Base-by-base conservation (phyloP, 2,888 invertebrate genomes). In the Rhamnusium bicolor region DNA sequence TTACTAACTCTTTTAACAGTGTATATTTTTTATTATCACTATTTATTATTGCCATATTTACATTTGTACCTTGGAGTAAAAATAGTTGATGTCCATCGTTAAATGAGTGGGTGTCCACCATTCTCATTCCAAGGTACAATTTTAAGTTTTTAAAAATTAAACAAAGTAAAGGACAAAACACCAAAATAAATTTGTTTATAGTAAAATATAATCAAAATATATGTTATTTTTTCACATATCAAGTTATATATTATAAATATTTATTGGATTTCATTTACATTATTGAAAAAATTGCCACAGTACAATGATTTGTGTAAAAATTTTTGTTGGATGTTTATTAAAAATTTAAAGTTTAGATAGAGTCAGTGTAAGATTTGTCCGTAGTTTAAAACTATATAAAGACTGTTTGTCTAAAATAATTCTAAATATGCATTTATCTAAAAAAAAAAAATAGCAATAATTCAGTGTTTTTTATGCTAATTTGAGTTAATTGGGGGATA, bases 401-500 rank as follows among this genome's bases (percentile, higher is more conserved):
- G 83, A 84, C 84, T 84, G 83, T 84, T 75, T 78, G 81, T 84
- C 82, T 84, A 80, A 82, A 77, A 81, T 81, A 81, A 84, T 84
- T 84, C 83, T 83, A 84, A 85, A 83, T 79, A 67, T 78, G 78
- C 72, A 79, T 71, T 74, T 75, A 77, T 71, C 75, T 75, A 51
- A 78, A 81, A 82, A 79, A n/a, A n/a, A 76, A 81, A 79, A 80
- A 86, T 86, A 86, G 86, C 86, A 86, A 86, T 86, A 86, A 86
- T 83, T 85, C 81, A 83, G 83, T 85, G 85, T 85, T 82, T 81
- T 80, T 77, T n/a, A 47, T 56, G 58, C 70, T 73, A 63, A 63
- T 51, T 63, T 65, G 16, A 53, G 51, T 53, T 63, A 46, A 24
- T 10, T 14, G 65, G 21, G 53, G 32, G 53, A 53, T 65, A 49